Evolutionary conservation across 2,113 vertebrate species (phyloP).

Genomic region (Noctilio leporinus): DNA sequence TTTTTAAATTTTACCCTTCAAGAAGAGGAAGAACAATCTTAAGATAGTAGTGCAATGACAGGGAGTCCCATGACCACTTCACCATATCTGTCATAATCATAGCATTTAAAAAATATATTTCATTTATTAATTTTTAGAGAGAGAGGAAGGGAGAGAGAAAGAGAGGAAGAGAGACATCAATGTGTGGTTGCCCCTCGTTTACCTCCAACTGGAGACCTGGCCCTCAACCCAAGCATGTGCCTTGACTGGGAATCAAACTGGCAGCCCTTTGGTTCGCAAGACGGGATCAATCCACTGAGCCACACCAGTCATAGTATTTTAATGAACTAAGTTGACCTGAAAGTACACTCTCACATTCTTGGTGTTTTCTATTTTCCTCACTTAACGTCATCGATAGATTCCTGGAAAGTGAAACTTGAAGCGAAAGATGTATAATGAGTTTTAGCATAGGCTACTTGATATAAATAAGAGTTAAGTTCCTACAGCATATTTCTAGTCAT

Average conservation of each 20-base stretch:
- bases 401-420: background rate
- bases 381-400: background rate
- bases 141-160: too few species aligned
- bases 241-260: too few species aligned
- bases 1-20: background rate
- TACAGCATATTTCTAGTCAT: background rate
- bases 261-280: too few species aligned
- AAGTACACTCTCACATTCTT: background rate
- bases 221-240: too few species aligned
- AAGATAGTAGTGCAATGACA: background rate
- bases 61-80: background rate
- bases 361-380: background rate
- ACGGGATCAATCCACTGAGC: too few species aligned
- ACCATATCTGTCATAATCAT: background rate
- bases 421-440: background rate
- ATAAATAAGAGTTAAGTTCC: too few species aligned
- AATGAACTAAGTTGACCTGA: background rate
- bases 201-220: too few species aligned
- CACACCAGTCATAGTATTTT: too few species aligned
- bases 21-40: background rate
- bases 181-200: too few species aligned
- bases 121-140: too few species aligned
- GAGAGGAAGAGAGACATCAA: too few species aligned
- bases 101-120: too few species aligned
- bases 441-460: background rate